phyloP scores from a whole-genome alignment of 2,888 invertebrate species.

The Eudemis profundana region DNA sequence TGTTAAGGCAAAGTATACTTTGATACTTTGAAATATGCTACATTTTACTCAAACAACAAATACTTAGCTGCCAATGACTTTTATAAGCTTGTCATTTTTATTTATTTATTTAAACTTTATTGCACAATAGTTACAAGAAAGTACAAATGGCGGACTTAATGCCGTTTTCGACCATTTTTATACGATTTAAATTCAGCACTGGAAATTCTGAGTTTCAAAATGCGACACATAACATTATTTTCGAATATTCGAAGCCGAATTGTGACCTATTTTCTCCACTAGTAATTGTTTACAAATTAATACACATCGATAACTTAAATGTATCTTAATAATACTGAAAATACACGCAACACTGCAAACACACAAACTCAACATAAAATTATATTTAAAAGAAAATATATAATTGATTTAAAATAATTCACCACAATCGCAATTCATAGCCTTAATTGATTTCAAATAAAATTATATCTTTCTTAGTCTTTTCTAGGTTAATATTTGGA shows the following conservation, averaged over 20 bases:
- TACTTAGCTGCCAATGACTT: conserved; percentile 1
- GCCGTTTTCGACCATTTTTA: too few relatives aligned
- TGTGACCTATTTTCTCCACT: too few relatives aligned
- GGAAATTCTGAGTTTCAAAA: neutral
- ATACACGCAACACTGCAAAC: conserved; percentile 35
- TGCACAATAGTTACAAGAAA: too few relatives aligned
- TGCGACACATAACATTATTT: neutral
- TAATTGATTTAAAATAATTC: conserved; percentile 25
- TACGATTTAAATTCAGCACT: too few relatives aligned
- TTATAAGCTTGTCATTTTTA: neutral
- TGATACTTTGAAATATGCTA: conserved; percentile 9
- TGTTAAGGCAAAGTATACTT: conserved; percentile 16
- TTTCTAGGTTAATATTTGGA: conserved; percentile 43
- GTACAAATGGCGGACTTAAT: too few relatives aligned
- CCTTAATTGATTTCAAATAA: conserved; percentile 16
- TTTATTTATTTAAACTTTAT: too few relatives aligned
- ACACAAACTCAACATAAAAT: conserved; percentile 24
- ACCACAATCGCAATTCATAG: conserved; percentile 26
- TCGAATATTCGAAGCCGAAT: neutral
- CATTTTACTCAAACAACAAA: conserved; percentile 4
- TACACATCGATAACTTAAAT: conserved; percentile 11
- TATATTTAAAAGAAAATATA: conserved; percentile 17
- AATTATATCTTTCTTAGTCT: conserved; percentile 28
- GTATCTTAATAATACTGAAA: conserved; percentile 41
- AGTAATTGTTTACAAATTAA: neutral